These are phyloP conservation scores for Cryptoblepharus egeriae DNA, from an alignment of 2,797 vertebrate species.

Conservation along the genomic window DNA sequence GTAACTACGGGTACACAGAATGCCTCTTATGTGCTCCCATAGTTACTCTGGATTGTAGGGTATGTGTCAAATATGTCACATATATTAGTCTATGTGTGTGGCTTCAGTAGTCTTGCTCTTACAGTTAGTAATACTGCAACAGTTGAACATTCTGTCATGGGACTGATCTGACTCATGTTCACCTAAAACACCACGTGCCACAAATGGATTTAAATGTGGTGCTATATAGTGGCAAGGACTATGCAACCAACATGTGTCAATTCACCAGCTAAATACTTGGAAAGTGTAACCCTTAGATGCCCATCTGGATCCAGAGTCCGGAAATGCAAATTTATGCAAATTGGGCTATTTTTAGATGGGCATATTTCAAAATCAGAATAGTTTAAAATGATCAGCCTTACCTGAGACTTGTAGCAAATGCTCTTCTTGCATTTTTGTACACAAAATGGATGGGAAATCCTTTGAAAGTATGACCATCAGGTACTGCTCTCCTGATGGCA, in stretches of 20 bases:
- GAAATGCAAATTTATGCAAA: too few species aligned
- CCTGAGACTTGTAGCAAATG: slow-evolving; percentile 92
- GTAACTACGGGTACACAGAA: too few species aligned
- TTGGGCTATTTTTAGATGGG: too few species aligned
- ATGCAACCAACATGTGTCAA: not conserved
- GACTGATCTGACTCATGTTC: not conserved
- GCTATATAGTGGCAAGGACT: not conserved
- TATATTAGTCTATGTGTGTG: too few species aligned
- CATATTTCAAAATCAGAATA: not conserved
- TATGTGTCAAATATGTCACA: too few species aligned
- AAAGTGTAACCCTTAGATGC: not conserved
- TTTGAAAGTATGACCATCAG: slow-evolving; percentile 97
- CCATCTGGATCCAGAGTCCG: too few species aligned
- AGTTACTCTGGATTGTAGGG: too few species aligned
- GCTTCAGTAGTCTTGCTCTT: not conserved
- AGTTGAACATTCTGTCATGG: not conserved
- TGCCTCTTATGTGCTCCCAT: too few species aligned
- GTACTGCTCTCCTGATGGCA: slow-evolving; percentile 90
- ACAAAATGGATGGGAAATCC: slow-evolving; percentile 97
- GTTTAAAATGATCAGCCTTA: slow-evolving; percentile 65
- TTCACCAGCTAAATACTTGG: not conserved
- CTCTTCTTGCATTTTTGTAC: slow-evolving; percentile 90
- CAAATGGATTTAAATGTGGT: not conserved
- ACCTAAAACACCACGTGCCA: not conserved
- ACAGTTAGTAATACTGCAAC: not conserved